Conservation (phyloP, 2,888 invertebrate genomes). For the Molorchus minor region DNA sequence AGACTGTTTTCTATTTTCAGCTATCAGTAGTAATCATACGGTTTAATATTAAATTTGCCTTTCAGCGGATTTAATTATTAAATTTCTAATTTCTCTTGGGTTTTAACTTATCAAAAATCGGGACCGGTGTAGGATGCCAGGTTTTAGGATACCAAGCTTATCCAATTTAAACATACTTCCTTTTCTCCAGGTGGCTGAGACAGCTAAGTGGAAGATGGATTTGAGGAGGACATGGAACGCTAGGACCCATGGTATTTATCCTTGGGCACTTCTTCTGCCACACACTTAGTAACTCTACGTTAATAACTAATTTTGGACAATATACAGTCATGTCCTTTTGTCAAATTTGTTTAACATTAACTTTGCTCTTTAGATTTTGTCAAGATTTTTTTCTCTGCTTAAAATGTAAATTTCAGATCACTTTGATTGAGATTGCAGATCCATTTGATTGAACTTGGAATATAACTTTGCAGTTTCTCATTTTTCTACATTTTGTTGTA, state of each 20-base stretch:
- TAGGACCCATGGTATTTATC: slow-evolving; percentile 68
- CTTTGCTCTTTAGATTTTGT: slow-evolving; percentile 42
- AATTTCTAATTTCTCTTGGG: slow-evolving; percentile 32
- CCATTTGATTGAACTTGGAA: slow-evolving; percentile 62
- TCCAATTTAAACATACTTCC: slow-evolving; percentile 65
- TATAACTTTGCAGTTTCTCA: slow-evolving; percentile 51
- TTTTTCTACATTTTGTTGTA: slow-evolving; percentile 44
- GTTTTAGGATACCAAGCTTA: slow-evolving; percentile 60
- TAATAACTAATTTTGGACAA: slow-evolving; percentile 42
- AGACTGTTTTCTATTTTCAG: slow-evolving; percentile 41
- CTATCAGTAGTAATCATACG: slow-evolving; percentile 28
- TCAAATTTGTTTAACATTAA: slow-evolving; percentile 41
- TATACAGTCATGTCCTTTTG: slow-evolving; percentile 39
- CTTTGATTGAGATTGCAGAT: slow-evolving; percentile 60
- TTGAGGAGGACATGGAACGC: slow-evolving; percentile 49
- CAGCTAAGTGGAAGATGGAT: slow-evolving; percentile 56
- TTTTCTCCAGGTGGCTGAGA: slow-evolving; percentile 66
- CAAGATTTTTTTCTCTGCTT: slow-evolving; percentile 41
- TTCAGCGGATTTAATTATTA: slow-evolving; percentile 37
- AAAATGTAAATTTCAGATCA: slow-evolving; percentile 61
- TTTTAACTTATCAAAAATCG: slow-evolving; percentile 43
- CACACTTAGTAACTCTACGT: slow-evolving; percentile 58
- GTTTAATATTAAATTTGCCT: slow-evolving; percentile 41
- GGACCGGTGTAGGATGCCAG: slow-evolving; percentile 61
- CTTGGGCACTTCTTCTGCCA: slow-evolving; percentile 64